Conservation (phyloP, 2,888 invertebrate species). For the Lissocephala sabroskyi region DNA sequence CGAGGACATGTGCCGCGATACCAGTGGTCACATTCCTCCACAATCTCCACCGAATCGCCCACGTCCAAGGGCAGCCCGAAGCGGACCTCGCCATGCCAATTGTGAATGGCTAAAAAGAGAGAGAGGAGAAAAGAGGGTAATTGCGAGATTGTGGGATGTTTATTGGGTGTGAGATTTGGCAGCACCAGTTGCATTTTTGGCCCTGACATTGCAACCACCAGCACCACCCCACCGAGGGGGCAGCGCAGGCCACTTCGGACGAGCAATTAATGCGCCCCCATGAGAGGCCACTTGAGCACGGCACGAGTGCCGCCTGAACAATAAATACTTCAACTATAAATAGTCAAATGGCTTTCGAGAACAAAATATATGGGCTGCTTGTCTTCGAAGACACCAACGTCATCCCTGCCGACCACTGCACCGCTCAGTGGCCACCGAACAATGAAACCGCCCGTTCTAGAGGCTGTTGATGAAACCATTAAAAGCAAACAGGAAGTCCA, state of each 20-base stretch:
- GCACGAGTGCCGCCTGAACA: conserved; percentile 56
- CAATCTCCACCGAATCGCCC: conserved; percentile 92
- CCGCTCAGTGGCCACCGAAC: conserved; percentile 38
- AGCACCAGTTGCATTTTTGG: conserved; percentile 47
- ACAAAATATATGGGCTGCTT: conserved; percentile 33
- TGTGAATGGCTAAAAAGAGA: conserved; percentile 83
- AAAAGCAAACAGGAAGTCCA: too few species aligned
- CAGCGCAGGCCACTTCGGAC: conserved; percentile 6
- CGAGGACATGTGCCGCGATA: conserved; percentile 89
- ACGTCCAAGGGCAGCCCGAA: conserved; percentile 89
- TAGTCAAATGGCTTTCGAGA: conserved; percentile 57
- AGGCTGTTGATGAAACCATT: conserved; percentile 3
- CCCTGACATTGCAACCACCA: conserved; percentile 43
- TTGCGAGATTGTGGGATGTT: conserved; percentile 3
- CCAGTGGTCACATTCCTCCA: conserved; percentile 90
- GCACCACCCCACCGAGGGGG: neutral
- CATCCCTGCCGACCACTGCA: conserved; percentile 37
- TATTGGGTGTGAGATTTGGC: conserved; percentile 6
- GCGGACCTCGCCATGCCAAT: conserved; percentile 87
- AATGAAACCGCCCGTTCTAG: conserved; percentile 19
- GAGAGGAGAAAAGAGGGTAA: neutral
- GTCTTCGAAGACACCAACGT: conserved; percentile 2
- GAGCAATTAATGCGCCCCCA: conserved; percentile 53
- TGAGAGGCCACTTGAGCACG: conserved; percentile 60
- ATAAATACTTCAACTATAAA: conserved; percentile 66